Evolutionary conservation across 2,797 vertebrate species (phyloP), one percentile per base, ranked within the genome.

Genomic region (Arrhamphus sclerolepis): DNA sequence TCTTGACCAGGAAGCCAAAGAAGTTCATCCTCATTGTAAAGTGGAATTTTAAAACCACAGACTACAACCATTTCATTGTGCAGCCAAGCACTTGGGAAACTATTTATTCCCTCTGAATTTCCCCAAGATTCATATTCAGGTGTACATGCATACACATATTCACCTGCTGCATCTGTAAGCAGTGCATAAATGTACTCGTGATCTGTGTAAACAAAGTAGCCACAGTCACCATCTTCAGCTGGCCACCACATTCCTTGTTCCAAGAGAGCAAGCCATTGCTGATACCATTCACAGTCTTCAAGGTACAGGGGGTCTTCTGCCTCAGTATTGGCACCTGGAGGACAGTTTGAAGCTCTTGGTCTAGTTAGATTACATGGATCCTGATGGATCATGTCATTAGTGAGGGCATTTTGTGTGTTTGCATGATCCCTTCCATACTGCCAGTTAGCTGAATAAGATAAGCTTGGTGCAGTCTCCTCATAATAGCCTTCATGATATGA

Each of bases 201-300:
- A 83, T 98, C 97, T 44, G 94, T 95, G 77, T 98, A 98, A 88
- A 97, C 93, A 90, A 94, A 98, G 82, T 98, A 96, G 18, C 97
- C 97, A 92, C 94, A 98, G 57, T 97, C 91, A 38, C 95, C 95
- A 78, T 97, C 92, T 77, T 97, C 96, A 54, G 96, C 95, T 46
- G 94, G 95, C 95, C 96, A 98, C 98, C 98, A 99, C 60, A 98
- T 77, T 1, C 96, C 97, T 85, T 95, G 94, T 78, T 97, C 94
- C 78, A 98, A 89, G 87, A 94, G 91, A 53, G 89, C 82, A 58
- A 97, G 92, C 97, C 97, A 98, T 62, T 97, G 94, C 56, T 96
- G 94, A 82, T 96, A 97, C 81, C 95, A 96, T 85, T 90, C 94
- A 59, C 83, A 86, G 49, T 95, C 93, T 70, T 92, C 90, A 11